A percentile compares a stretch with the other conserved stretches of the same genome.
These are phyloP conservation scores for Bufo bufo DNA, from an alignment of 2,113 vertebrate species.

Conservation along the genomic window DNA sequence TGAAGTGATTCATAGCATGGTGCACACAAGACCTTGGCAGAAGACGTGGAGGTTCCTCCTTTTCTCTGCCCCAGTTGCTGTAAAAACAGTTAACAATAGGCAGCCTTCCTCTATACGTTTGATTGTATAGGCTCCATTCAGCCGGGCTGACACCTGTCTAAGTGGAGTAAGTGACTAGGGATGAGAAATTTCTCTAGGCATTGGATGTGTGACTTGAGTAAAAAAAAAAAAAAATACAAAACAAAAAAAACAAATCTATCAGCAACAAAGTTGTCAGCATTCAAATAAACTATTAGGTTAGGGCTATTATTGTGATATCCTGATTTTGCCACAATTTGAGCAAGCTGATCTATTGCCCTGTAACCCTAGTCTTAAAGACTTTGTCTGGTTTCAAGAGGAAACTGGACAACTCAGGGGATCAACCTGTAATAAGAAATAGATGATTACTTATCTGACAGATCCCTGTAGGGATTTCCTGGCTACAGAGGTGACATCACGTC, in stretches of 20 bases:
- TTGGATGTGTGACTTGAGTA: conserved; percentile 68
- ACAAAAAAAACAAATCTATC: too few relatives aligned
- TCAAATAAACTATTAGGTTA: background rate
- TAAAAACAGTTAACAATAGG: conserved; percentile 85
- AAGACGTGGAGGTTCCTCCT: conserved; percentile 78
- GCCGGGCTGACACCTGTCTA: conserved; percentile 76
- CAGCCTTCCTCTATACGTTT: conserved; percentile 81
- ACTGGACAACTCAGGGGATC: too few relatives aligned
- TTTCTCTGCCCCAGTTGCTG: conserved; percentile 80
- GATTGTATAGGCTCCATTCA: conserved; percentile 82
- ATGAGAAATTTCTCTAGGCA: conserved; percentile 71
- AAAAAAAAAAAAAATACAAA: conserved; percentile 65
- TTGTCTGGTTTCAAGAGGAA: too few relatives aligned
- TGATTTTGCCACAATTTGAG: too few relatives aligned
- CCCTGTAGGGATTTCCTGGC: too few relatives aligned
- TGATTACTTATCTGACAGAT: too few relatives aligned
- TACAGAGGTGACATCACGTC: too few relatives aligned
- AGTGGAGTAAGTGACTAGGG: conserved; percentile 73
- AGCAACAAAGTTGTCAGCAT: background rate
- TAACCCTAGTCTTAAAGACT: too few relatives aligned
- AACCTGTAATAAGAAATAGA: too few relatives aligned
- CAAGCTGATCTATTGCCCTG: too few relatives aligned
- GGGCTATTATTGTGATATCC: background rate
- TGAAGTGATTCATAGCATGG: conserved; percentile 78
- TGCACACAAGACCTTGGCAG: conserved; percentile 78